phyloP scores from a whole-genome alignment of 2,888 invertebrate genomes.

The Aricia artaxerxes region DNA sequence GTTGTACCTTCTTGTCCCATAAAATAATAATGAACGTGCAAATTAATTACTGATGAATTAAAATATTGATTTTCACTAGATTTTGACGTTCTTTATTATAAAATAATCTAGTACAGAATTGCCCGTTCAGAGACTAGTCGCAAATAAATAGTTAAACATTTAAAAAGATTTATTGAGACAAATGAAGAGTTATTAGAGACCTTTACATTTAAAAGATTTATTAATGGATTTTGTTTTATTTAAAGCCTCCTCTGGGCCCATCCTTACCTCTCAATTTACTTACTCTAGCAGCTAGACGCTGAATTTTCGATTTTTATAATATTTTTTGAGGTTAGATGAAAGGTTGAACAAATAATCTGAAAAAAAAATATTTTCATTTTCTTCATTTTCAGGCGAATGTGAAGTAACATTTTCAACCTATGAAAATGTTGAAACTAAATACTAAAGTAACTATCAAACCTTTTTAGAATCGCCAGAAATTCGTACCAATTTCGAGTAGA shows the following conservation, averaged over 20 bases:
- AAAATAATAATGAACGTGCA: neutral
- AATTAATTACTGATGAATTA: no score
- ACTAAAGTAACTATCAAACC: neutral
- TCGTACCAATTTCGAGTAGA: neutral
- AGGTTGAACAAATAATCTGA: no score
- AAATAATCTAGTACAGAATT: neutral
- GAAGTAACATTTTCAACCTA: no score
- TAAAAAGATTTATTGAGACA: neutral
- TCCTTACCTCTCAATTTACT: neutral
- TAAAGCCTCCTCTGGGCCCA: neutral
- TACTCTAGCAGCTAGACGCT: neutral
- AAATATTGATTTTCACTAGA: no score
- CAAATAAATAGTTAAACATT: neutral
- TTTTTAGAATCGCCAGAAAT: neutral
- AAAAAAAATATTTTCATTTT: no score
- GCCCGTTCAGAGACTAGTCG: neutral
- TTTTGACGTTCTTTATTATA: no score
- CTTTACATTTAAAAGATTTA: no score
- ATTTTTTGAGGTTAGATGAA: no score
- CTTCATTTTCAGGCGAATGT: no score
- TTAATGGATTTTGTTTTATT: no score
- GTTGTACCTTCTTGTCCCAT: no score
- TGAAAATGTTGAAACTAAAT: neutral
- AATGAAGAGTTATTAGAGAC: neutral
- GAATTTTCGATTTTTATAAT: neutral